Evolutionary conservation across 2,888 invertebrate genomes (phyloP), one percentile per base, ranked within the genome.

Genomic region (Dolichomitus sp.): DNA sequence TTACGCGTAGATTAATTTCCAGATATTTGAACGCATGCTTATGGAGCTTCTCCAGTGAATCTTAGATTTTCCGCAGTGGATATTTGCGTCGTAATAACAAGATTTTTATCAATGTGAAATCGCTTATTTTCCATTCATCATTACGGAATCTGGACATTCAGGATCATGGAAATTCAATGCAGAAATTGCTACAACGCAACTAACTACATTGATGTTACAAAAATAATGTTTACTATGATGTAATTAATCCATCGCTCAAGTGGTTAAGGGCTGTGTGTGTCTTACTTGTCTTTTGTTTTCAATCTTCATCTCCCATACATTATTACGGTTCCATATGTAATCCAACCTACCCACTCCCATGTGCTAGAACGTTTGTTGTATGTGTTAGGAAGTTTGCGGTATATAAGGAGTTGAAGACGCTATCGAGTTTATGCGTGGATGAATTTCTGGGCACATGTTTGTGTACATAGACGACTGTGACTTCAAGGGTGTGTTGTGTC

Each of bases 391-490:
- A 75, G 48, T 80, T 72, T 12, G 37, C 12, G 65, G 63, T 48
- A 40, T 30, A 37, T 12, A 69, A 5, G n/a, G 65, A 70, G 75
- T 70, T 65, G 61, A 33, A 75, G 30, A 75, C 45, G 42, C 57
- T 57, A 48, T 19, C 17, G 37, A 50, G 40, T 45, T 69, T 30
- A 63, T 54, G 40, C 19, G 77, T 52, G 50, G 42, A 63, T 42
- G 40, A 54, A 78, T 70, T 59, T 14, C 40, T 30, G 1, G 40
- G 23, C 3, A 52, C 19, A 52, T 52, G 2, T 17, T 52, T 19
- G 19, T 9, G 4, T 54, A 27, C 23, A 12, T 54, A 9, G 2
- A 40, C 33, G 23, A 27, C 4, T 50, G 14, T 73, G 57, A 11
- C 12, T 63, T 19, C 11, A 17, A 37, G 57, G 19, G 19, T 68